Base-by-base conservation (phyloP, 2,113 vertebrate species). In the Notiomystis cincta region DNA sequence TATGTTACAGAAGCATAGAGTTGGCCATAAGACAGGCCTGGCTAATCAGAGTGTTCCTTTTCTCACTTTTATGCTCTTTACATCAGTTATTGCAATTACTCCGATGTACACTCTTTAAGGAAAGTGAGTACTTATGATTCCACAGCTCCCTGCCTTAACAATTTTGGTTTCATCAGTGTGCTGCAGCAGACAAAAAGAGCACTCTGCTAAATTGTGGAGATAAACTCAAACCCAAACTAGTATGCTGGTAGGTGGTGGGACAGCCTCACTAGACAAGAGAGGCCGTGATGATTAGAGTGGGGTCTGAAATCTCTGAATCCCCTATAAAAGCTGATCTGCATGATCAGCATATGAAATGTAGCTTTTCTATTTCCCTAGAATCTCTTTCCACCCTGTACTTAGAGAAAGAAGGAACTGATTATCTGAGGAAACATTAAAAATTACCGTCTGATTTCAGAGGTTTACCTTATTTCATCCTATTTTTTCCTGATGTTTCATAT, bases 101-200 rank as follows among this genome's bases (percentile, higher is more conserved):
- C 50, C 0, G 2, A 50, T 40, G 38, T 4, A 31, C 0, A 0
- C 12, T 56, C n/a, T 79, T 82, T 56, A 73, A 57, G 60, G 75
- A 72, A 90, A 92, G 38, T 16, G 38, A 86, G 33, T 28, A 56
- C 50, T 90, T 88, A 45, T 2, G 21, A 88, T 76, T 83, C 47
- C 42, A 37, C 15, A 70, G 47, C 23, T 72, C 54, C 15, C 28
- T 64, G 37, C n/a, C 12, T 66, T 86, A 50, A 38, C 25, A 45
- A 50, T 50, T 69, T 72, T 38, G 62, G 54, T 87, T 76, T 90
- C 79, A 90, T 81, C 50, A 30, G 10, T 40, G 56, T 72, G 21
- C 24, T 66, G 33, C 35, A 54, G 62, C 73, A 88, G 64, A 88
- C 65, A 77, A 77, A 84, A 90, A 62, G 27, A 76, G 30, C 40